A percentile compares a stretch with the other conserved stretches of the same genome.
Conservation (phyloP, 2,113 vertebrate genomes). For the Corythornis madagascariensis region DNA sequence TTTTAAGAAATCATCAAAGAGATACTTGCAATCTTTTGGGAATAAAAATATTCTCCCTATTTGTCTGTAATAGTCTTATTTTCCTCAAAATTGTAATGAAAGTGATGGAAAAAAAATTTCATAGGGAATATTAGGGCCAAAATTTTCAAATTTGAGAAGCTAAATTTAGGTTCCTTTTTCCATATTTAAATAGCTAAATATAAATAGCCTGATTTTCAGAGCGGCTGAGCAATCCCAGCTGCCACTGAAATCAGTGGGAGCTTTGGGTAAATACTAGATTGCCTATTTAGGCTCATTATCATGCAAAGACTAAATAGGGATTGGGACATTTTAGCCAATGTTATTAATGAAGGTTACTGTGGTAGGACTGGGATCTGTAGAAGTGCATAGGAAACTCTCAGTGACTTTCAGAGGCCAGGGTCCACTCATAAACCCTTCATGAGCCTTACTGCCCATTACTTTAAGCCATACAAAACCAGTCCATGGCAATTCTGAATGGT, state of each 20-base stretch:
- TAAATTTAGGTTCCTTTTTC: conserved; percentile 28
- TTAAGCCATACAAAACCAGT: rapidly evolving
- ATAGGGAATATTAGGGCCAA: not conserved
- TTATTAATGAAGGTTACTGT: not conserved
- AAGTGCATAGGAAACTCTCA: not conserved
- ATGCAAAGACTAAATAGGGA: not conserved
- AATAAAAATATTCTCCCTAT: not conserved
- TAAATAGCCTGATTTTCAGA: conserved; percentile 41
- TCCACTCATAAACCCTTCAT: not conserved
- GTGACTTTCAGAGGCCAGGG: not conserved
- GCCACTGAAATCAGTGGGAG: conserved; percentile 33
- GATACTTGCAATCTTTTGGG: not conserved
- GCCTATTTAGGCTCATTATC: conserved; percentile 4
- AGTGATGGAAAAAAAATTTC: not conserved
- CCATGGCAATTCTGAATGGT: not conserved
- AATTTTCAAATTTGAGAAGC: not conserved
- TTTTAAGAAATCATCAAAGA: not conserved
- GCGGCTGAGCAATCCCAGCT: conserved; percentile 54
- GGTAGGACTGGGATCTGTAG: not conserved
- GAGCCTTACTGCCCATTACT: rapidly evolving
- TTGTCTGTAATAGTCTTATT: not conserved
- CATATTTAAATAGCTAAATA: conserved; percentile 40
- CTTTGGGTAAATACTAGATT: conserved; percentile 45
- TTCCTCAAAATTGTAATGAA: not conserved
- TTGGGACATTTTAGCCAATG: not conserved